These are phyloP conservation scores for Bhutanitis thaidina DNA, from an alignment of 2,888 invertebrate genomes.

Conservation along the genomic window DNA sequence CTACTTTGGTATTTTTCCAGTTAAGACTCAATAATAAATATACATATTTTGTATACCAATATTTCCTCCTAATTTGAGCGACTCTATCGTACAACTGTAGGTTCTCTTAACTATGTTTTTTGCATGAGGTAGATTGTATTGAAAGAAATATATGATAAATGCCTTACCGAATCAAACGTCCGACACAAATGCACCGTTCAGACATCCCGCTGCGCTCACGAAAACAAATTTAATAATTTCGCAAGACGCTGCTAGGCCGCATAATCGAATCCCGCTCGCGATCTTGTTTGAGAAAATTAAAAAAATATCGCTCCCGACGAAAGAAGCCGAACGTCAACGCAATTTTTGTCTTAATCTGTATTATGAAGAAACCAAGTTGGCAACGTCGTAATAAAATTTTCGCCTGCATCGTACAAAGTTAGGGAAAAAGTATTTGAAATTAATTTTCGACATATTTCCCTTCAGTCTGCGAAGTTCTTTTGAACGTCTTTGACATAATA, in stretches of 20 bases:
- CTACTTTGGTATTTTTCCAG: neutral
- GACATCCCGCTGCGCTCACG: slow-evolving; percentile 38
- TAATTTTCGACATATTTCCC: slow-evolving; percentile 24
- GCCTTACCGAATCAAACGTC: neutral
- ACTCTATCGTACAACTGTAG: too few species aligned
- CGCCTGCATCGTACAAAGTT: slow-evolving; percentile 30
- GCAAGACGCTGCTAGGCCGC: slow-evolving; percentile 46
- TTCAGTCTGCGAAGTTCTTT: slow-evolving; percentile 23
- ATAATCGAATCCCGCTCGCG: slow-evolving; percentile 66
- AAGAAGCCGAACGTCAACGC: slow-evolving; percentile 62
- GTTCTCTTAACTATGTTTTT: too few species aligned
- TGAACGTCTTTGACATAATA: slow-evolving; percentile 18
- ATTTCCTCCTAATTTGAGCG: too few species aligned
- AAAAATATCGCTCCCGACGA: slow-evolving; percentile 60
- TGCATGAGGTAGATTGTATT: too few species aligned
- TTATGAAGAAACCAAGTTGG: slow-evolving; percentile 58
- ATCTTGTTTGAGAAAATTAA: slow-evolving; percentile 74
- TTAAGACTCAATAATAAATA: too few species aligned
- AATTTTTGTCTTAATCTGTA: slow-evolving; percentile 74
- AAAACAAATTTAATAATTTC: slow-evolving; percentile 63
- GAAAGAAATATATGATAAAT: neutral
- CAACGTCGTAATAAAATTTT: slow-evolving; percentile 52
- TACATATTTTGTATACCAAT: too few species aligned
- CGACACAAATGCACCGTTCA: slow-evolving; percentile 30
- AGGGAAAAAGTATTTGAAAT: slow-evolving; percentile 24